Conservation (phyloP, 1,140 invertebrate species). For the Thaumetopoea pityocampa region DNA sequence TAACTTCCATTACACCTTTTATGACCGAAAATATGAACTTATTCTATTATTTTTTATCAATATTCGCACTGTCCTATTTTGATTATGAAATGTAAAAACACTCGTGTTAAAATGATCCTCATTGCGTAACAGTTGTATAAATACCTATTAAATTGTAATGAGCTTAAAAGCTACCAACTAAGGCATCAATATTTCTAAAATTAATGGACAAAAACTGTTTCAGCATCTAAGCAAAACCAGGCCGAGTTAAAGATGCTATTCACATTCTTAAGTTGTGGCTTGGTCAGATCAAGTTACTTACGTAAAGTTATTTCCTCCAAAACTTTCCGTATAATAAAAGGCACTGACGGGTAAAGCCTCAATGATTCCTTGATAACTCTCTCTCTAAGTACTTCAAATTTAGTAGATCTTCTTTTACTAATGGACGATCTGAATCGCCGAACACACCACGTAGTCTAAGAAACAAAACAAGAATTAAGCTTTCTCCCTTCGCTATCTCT, state of each 20-base stretch:
- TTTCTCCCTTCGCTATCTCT: background rate
- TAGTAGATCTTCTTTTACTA: constrained; percentile 47
- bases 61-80: background rate
- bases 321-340: constrained; percentile 56
- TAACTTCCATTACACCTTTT: background rate
- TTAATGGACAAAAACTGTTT: no score
- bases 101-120: no score
- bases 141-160: no score
- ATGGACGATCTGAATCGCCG: constrained; percentile 36
- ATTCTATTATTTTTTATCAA: no score
- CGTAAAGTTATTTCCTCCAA: constrained; percentile 47
- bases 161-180: no score
- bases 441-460: constrained; percentile 42
- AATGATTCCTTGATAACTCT: constrained; percentile 84
- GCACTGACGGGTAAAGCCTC: constrained; percentile 81
- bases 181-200: no score
- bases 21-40: no score
- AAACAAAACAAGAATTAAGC: background rate
- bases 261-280: no score
- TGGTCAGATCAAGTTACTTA: no score
- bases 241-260: no score
- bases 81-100: constrained; percentile 8
- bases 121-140: no score
- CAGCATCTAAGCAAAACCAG: no score
- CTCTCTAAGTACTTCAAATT: constrained; percentile 83